phyloP scores from a whole-genome alignment of 2,113 vertebrate genomes.

The Cheilinus undulatus region DNA sequence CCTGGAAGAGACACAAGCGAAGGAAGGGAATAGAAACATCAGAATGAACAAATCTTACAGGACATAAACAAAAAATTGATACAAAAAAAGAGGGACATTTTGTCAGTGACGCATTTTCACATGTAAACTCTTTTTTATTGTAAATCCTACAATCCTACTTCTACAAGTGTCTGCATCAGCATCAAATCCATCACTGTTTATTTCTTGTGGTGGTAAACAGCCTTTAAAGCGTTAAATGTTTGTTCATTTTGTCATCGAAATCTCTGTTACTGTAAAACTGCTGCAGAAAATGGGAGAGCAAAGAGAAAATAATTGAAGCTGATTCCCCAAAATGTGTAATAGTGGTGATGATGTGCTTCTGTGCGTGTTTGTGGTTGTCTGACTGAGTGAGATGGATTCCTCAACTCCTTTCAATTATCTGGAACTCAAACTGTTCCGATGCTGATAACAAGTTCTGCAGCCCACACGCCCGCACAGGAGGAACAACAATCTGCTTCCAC shows the following conservation, averaged over 20 bases:
- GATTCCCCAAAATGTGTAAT: slow-evolving; percentile 1
- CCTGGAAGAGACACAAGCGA: neutral
- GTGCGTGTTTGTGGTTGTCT: slow-evolving; percentile 27
- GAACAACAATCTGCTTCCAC: slow-evolving; percentile 51
- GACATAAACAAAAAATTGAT: neutral
- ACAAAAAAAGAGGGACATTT: neutral
- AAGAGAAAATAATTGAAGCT: slow-evolving; percentile 19
- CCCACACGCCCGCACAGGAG: slow-evolving; percentile 38
- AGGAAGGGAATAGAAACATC: neutral
- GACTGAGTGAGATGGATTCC: slow-evolving; percentile 48
- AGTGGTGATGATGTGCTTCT: neutral
- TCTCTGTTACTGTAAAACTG: slow-evolving; percentile 2
- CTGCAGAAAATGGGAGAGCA: slow-evolving; percentile 2
- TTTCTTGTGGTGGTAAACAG: neutral
- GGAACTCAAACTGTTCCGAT: slow-evolving; percentile 69
- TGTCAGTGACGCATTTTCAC: neutral
- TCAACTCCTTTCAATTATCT: slow-evolving; percentile 71
- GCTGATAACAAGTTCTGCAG: slow-evolving; percentile 49
- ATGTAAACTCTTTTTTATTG: too few species aligned
- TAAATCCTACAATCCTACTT: too few species aligned
- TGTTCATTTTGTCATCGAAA: neutral
- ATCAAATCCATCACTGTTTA: neutral
- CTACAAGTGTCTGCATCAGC: neutral
- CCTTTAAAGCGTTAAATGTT: neutral
- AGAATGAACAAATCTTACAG: neutral